Percentiles rank a stretch among this genome's conserved stretches.
These are phyloP conservation scores for Meloidogyne exigua DNA, from an alignment of 1,140 invertebrate species.

Conservation along the genomic window DNA sequence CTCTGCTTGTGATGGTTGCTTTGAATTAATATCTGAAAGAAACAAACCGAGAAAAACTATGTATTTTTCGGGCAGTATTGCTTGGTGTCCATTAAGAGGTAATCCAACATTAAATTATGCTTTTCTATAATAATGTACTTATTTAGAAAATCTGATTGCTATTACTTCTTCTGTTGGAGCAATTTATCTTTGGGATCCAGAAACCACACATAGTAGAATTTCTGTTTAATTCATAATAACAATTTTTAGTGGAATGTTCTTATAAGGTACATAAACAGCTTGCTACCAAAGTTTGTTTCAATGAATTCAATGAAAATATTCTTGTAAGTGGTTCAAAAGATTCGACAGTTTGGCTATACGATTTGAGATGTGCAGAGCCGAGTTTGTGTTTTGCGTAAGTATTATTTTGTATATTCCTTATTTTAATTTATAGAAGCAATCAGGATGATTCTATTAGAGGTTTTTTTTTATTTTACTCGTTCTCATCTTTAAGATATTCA, in stretches of 20 bases:
- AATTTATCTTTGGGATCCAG: slow-evolving; percentile 44
- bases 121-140: background rate
- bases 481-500: slow-evolving; percentile 16
- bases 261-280: slow-evolving; percentile 47
- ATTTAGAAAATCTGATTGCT: slow-evolving; percentile 48
- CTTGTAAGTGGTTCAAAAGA: slow-evolving; percentile 49
- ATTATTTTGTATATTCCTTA: background rate
- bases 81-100: slow-evolving; percentile 42
- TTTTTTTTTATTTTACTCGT: background rate
- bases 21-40: slow-evolving; percentile 29
- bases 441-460: slow-evolving; percentile 34
- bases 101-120: background rate
- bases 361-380: slow-evolving; percentile 29
- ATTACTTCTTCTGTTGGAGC: slow-evolving; percentile 39
- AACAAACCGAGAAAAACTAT: slow-evolving; percentile 31
- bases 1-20: slow-evolving; percentile 21
- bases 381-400: slow-evolving; percentile 33
- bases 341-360: slow-evolving; percentile 41
- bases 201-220: slow-evolving; percentile 24
- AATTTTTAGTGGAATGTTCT: slow-evolving; percentile 26
- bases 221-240: slow-evolving; percentile 16
- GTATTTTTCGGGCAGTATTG: slow-evolving; percentile 47
- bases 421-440: slow-evolving; percentile 18
- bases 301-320: slow-evolving; percentile 47
- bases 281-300: slow-evolving; percentile 50